Evolutionary conservation across 2,888 invertebrate species (phyloP).

Genomic region (Craniophora ligustri): DNA sequence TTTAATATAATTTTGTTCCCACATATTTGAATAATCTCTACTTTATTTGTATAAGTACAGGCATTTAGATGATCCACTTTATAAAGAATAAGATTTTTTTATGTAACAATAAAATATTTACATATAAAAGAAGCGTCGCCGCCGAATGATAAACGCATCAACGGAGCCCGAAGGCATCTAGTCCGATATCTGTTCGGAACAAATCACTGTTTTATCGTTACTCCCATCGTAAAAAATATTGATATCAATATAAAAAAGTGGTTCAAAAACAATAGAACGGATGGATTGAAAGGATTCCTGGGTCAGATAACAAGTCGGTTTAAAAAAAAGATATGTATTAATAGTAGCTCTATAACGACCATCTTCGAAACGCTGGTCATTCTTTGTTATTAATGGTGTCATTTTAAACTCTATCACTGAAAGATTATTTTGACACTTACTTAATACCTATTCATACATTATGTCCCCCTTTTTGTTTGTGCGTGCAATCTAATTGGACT

Average conservation of each 20-base stretch:
- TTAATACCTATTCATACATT: conserved; percentile 30
- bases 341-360: conserved; percentile 82
- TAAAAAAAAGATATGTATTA: conserved; percentile 82
- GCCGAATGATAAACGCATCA: conserved; percentile 84
- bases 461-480: conserved; percentile 27
- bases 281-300: conserved; percentile 86
- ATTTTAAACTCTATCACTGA: conserved; percentile 62
- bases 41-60: conserved; percentile 45
- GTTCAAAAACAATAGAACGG: conserved; percentile 86
- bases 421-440: conserved; percentile 55
- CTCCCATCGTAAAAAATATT: conserved; percentile 86
- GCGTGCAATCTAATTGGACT: conserved; percentile 29
- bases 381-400: conserved; percentile 62
- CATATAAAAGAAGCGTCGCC: conserved; percentile 83
- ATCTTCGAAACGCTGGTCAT: conserved; percentile 71
- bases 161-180: conserved; percentile 77
- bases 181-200: conserved; percentile 82
- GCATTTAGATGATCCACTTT: conserved; percentile 45
- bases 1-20: conserved; percentile 39
- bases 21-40: conserved; percentile 24
- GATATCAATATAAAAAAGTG: conserved; percentile 87
- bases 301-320: conserved; percentile 80
- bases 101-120: conserved; percentile 82
- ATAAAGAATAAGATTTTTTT: conserved; percentile 62
- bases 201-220: conserved; percentile 87